phyloP scores from a whole-genome alignment of 2,113 vertebrate genomes.

The Hemiprocne comata region DNA sequence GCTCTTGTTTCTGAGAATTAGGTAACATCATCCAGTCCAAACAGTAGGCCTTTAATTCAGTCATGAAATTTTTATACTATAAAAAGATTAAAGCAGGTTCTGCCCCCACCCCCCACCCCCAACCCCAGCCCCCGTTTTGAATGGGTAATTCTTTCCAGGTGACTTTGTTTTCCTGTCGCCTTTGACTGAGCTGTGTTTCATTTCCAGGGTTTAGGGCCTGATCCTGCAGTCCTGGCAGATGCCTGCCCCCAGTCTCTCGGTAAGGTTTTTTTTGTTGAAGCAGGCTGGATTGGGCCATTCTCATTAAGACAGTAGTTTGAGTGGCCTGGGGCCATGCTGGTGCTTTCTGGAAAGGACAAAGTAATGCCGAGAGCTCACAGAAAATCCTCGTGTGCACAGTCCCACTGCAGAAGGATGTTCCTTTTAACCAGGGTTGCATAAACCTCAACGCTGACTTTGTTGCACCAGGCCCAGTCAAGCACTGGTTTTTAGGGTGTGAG shows the following conservation, averaged over 20 bases:
- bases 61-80: conserved; percentile 12
- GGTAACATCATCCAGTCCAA: conserved; percentile 35
- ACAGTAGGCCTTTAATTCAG: conserved; percentile 41
- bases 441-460: not conserved
- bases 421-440: not conserved
- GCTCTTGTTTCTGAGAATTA: conserved; percentile 41
- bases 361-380: not conserved
- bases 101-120: no score
- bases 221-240: not conserved
- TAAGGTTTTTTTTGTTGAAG: not conserved
- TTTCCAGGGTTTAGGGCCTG: not conserved
- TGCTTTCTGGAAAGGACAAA: not conserved
- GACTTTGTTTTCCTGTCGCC: not conserved
- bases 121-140: not conserved
- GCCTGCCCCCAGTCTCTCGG: not conserved
- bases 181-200: not conserved
- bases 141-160: conserved; percentile 38
- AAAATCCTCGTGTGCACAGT: rapidly evolving
- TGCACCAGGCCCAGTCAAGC: not conserved
- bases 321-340: not conserved
- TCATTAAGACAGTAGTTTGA: not conserved
- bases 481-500: not conserved
- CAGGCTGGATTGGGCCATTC: not conserved
- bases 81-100: conserved; percentile 35
- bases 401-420: rapidly evolving